phyloP scores from a whole-genome alignment of 1,140 invertebrate species.

The Platyscapa corneri region DNA sequence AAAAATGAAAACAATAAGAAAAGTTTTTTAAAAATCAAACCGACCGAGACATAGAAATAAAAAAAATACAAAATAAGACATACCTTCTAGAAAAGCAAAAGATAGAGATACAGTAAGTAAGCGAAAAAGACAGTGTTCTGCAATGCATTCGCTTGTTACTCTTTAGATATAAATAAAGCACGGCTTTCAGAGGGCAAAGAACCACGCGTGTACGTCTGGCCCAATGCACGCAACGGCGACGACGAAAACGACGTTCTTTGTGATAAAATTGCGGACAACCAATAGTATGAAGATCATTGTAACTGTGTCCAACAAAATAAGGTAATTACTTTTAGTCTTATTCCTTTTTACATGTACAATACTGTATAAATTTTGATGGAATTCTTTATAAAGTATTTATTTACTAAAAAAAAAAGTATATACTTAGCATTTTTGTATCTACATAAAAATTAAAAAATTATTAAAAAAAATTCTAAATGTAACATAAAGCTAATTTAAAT shows the following conservation, averaged over 20 bases:
- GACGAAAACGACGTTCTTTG: conserved; percentile 39
- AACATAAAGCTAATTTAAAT: too few relatives aligned
- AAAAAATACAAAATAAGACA: conserved; percentile 20
- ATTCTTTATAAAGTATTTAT: too few relatives aligned
- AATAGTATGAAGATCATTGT: background rate
- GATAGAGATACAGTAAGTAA: background rate
- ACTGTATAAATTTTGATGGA: too few relatives aligned
- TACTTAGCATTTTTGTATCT: too few relatives aligned
- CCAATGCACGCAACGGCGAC: conserved; percentile 24
- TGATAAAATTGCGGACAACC: conserved; percentile 42
- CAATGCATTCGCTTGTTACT: conserved; percentile 54
- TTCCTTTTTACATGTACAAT: too few relatives aligned
- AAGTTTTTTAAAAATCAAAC: background rate
- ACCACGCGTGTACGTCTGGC: conserved; percentile 52
- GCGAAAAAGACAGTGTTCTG: conserved; percentile 6
- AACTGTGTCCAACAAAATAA: background rate
- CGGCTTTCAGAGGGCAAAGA: conserved; percentile 60
- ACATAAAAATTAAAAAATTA: too few relatives aligned
- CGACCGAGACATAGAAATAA: conserved; percentile 19
- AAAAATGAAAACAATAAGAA: background rate
- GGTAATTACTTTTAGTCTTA: too few relatives aligned
- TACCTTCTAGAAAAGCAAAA: conserved; percentile 25
- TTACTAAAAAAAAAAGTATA: too few relatives aligned
- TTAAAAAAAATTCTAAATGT: too few relatives aligned
- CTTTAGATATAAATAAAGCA: conserved; percentile 61